Evolutionary conservation across 2,797 vertebrate genomes (phyloP).

Genomic region (Acipenser transmontanus): DNA sequence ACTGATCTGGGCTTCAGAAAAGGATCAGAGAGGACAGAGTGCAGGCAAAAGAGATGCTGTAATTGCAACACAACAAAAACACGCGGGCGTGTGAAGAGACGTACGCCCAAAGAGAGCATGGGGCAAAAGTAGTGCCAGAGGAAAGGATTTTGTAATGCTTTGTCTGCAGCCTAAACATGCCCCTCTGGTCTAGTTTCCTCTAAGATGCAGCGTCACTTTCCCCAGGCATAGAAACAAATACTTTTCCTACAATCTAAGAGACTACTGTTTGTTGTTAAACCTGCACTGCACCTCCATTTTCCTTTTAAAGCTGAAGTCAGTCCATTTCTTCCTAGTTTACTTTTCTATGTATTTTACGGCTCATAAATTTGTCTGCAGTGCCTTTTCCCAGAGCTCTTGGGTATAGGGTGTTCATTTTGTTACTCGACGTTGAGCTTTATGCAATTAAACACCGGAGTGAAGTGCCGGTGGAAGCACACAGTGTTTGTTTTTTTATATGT

Average conservation of each 20-base stretch:
- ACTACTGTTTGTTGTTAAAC: conserved; percentile 33
- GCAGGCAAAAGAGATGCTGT: conserved; percentile 56
- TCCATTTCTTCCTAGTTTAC: too few relatives aligned
- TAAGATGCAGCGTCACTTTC: not conserved
- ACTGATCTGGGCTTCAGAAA: conserved; percentile 62
- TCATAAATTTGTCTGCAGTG: too few relatives aligned
- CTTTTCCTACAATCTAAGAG: too few relatives aligned
- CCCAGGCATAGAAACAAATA: conserved; percentile 2
- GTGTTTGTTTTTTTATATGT: too few relatives aligned
- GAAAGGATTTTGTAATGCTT: conserved; percentile 5
- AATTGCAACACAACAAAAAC: conserved; percentile 69
- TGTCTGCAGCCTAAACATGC: conserved; percentile 12
- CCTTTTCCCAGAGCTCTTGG: too few relatives aligned
- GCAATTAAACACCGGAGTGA: too few relatives aligned
- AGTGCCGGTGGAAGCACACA: too few relatives aligned
- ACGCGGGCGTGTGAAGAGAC: conserved; percentile 56
- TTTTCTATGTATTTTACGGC: too few relatives aligned
- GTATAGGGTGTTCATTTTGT: too few relatives aligned
- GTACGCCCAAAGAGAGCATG: conserved; percentile 44
- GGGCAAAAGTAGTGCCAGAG: conserved; percentile 16
- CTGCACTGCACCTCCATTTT: conserved; percentile 43
- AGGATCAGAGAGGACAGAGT: conserved; percentile 71
- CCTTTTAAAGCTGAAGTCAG: too few relatives aligned
- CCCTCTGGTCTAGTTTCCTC: not conserved
- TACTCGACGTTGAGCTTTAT: too few relatives aligned